Evolutionary conservation across 2,888 invertebrate genomes (phyloP).

Genomic region (Oithona nana): DNA sequence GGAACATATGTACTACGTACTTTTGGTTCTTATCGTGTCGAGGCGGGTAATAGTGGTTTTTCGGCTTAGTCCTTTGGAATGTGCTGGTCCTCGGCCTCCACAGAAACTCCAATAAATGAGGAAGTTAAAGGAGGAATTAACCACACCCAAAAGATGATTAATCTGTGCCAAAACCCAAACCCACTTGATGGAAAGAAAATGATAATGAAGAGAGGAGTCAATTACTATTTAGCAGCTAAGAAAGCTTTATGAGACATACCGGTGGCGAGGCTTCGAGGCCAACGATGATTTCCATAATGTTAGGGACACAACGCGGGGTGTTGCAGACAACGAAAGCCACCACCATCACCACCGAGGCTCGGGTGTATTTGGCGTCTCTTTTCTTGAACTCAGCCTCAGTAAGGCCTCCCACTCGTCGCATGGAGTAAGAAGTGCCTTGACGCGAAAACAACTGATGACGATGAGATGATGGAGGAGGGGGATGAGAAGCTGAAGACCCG

Average conservation of each 20-base stretch:
- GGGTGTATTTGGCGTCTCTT: conserved; percentile 2
- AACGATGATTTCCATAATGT: conserved; percentile 5
- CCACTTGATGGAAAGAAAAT: background rate
- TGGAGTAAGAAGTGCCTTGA: background rate
- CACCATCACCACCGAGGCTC: conserved; percentile 4
- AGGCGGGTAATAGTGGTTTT: too few relatives aligned
- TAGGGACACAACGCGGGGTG: background rate
- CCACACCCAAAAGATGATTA: background rate
- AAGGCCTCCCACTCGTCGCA: background rate
- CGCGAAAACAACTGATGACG: background rate
- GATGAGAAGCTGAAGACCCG: background rate
- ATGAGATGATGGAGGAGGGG: background rate
- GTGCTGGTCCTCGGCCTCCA: too few relatives aligned
- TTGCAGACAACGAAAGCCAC: conserved; percentile 1
- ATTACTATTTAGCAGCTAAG: too few relatives aligned
- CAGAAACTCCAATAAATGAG: conserved; percentile 1
- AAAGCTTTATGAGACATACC: background rate
- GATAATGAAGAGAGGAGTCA: background rate
- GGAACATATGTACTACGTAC: too few relatives aligned
- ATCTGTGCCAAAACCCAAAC: background rate
- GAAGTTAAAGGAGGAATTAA: conserved; percentile 1
- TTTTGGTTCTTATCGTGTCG: too few relatives aligned
- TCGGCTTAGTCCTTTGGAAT: too few relatives aligned
- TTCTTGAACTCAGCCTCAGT: background rate
- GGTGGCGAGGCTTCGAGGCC: background rate